Evolutionary conservation across 2,797 vertebrate species (phyloP).

Genomic region (Malacoctenus gilli): DNA sequence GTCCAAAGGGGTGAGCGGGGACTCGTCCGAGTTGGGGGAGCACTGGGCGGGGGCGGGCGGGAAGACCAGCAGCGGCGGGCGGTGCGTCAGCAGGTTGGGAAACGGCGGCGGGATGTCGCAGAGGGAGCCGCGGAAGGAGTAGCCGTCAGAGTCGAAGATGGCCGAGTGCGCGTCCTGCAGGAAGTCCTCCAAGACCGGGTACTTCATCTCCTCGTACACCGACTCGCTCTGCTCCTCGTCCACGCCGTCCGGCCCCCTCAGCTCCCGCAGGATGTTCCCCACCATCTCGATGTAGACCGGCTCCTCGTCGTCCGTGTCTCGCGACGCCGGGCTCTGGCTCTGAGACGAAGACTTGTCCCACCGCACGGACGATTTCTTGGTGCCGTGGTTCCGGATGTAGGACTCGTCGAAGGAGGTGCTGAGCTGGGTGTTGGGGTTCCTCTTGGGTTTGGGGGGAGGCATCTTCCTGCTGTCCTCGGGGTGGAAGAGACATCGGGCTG

Average conservation of each 20-base stretch:
- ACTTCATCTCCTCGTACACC: slow-evolving; percentile 99
- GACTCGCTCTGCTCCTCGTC: slow-evolving; percentile 92
- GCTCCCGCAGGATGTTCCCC: slow-evolving; percentile 90
- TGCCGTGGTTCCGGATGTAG: slow-evolving; percentile 85
- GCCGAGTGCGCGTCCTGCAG: slow-evolving; percentile 86
- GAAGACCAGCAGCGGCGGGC: slow-evolving; percentile 92
- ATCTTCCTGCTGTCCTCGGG: slow-evolving; percentile 91
- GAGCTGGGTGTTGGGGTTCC: slow-evolving; percentile 97
- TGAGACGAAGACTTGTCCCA: slow-evolving; percentile 85
- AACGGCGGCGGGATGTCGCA: slow-evolving; percentile 94
- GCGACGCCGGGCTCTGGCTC: slow-evolving; percentile 81
- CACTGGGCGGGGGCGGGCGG: slow-evolving; percentile 89
- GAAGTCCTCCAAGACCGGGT: slow-evolving; percentile 86
- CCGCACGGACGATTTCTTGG: slow-evolving; percentile 70
- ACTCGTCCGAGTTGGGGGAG: slow-evolving; percentile 96
- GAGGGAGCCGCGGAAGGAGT: slow-evolving; percentile 81
- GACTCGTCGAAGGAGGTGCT: slow-evolving; percentile 96
- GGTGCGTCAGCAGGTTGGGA: slow-evolving; percentile 92
- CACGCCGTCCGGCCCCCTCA: slow-evolving; percentile 76
- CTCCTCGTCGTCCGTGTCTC: slow-evolving; percentile 88
- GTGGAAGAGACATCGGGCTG: slow-evolving; percentile 81
- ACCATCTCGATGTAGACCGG: slow-evolving; percentile 99
- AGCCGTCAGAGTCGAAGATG: slow-evolving; percentile 80
- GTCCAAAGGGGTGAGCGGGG: slow-evolving; percentile 93
- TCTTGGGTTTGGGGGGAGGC: slow-evolving; percentile 95